phyloP scores from a whole-genome alignment of 1,140 invertebrate species.

The Drosophila watanabei region DNA sequence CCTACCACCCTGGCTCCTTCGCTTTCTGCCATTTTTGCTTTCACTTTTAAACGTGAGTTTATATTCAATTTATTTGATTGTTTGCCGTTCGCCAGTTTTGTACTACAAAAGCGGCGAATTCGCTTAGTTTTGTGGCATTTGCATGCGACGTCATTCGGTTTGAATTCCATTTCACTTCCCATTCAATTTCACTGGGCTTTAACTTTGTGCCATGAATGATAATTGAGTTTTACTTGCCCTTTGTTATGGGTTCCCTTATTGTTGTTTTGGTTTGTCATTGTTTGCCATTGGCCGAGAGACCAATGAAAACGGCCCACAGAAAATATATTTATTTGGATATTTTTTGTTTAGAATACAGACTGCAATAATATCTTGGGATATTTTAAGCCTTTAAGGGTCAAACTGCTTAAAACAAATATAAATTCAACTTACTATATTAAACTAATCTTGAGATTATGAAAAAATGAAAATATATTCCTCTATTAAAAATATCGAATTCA shows the following conservation, averaged over 20 bases:
- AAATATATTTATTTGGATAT: constrained; percentile 1
- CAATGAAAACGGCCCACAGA: neutral
- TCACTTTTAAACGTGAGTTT: constrained; percentile 72
- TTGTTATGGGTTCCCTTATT: constrained; percentile 29
- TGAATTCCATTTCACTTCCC: constrained; percentile 46
- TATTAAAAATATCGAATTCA: neutral
- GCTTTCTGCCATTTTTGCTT: constrained; percentile 46
- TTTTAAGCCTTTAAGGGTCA: neutral
- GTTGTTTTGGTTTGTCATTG: constrained; percentile 46
- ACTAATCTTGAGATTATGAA: neutral
- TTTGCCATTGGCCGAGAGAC: constrained; percentile 32
- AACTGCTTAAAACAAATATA: neutral
- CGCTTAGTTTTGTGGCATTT: constrained; percentile 45
- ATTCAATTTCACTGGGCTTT: constrained; percentile 61
- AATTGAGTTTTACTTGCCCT: constrained; percentile 64
- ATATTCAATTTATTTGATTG: constrained; percentile 76
- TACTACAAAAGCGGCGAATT: constrained; percentile 46
- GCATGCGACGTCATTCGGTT: constrained; percentile 58
- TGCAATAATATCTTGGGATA: neutral
- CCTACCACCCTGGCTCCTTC: neutral
- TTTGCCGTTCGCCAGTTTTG: constrained; percentile 30
- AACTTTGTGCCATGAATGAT: constrained; percentile 74
- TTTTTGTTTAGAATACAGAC: neutral
- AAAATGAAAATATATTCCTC: neutral
- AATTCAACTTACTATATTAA: neutral